Evolutionary conservation across 30 jellyfish, hydroid and myxozoan genomes (phyloP), one percentile per base, ranked within the genome.

Genomic region (Pseudorhiza aurosa): DNA sequence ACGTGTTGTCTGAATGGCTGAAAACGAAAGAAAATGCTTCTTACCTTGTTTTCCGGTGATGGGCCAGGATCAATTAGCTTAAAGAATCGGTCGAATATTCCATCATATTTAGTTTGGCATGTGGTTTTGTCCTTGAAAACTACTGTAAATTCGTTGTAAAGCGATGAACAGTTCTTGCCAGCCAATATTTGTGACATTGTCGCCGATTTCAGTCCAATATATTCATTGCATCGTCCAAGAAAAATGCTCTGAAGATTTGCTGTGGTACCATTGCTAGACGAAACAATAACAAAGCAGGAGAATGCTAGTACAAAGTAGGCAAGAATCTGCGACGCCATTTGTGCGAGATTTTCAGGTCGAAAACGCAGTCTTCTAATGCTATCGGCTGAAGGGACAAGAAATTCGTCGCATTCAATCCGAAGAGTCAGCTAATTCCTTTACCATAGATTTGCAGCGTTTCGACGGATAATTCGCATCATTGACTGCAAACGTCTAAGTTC

Each of bases 141-240:
- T 37, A 9, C 33, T 35, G 12, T 36, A 64, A 64, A 64, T 22
- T 31, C 17, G 32, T 32, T 19, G 58, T 2, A 64, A 30, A 64
- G 77, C 60, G 53, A 39, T 0, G 77, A 31, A 36, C 77, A 64
- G 37, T 64, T 64, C 59, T 64, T 31, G 35, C 77, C 40, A 31
- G 33, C 60, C 28, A 18, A 42, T 17, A 28, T 39, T 17, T 35
- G 37, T 11, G 32, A 32, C 1, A 11, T 30, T 58, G 12, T 28
- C 14, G 8, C 24, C 14, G 67, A 17, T 53, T 17, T 53, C 0
- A 70, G 55, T 36, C 47, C 68, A 14, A 44, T 15, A 37, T 70
- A 70, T n/a, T 70, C 83, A 47, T 43, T 45, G 29, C 83, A 70
- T 15, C 83, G 59, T 19, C 83, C 83, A 6, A 45, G 39, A 36